Base-by-base conservation (phyloP, 1,140 invertebrate genomes). In the Phortica variegata region DNA sequence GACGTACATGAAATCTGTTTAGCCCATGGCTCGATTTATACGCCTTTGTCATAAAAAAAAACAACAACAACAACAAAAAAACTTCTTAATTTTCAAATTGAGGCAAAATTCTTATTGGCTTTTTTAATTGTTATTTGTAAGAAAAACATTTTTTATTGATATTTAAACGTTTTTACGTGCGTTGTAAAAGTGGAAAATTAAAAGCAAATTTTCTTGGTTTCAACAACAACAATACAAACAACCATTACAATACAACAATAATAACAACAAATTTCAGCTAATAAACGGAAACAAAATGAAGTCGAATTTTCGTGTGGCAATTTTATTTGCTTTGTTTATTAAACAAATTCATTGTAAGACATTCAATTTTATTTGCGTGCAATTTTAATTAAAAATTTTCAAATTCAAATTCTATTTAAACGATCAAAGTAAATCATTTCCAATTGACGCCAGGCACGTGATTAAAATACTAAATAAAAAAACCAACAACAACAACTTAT, bases 121-220 rank as follows among this genome's bases (percentile, higher is more conserved):
- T 58, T 68, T 58, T 68, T 68, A 68, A 68, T 68, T 68, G 63
- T 40, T 47, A 63, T 53, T 57, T 51, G 55, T 41, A 44, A 54
- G 60, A 68, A 68, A 58, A 58, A 36, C 23, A 52, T 60, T 68
- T 65, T 68, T 68, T 58, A 68, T 63, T 51, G 45, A 47, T 51
- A 52, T 62, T 59, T 66, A 66, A 66, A 60, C 60, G 62, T 7
- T 38, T 17, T 19, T 17, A 26, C 10, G 23, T 10, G 23, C 5
- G 23, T 26, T 26, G 23, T 26, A 26, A 26, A 26, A 26, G 10
- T 26, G 32, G n/a, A 48, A 58, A 66, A 66, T 66, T 54, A 63
- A 60, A 26, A 68, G 52, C 63, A 66, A n/a, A 66, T 66, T 68
- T 41, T 47, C 42, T 42, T 17, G 16, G 43, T 47, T 49, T 49